These are phyloP conservation scores for Ictalurus punctatus DNA, from an alignment of 2,113 vertebrate genomes.

Conservation along the genomic window DNA sequence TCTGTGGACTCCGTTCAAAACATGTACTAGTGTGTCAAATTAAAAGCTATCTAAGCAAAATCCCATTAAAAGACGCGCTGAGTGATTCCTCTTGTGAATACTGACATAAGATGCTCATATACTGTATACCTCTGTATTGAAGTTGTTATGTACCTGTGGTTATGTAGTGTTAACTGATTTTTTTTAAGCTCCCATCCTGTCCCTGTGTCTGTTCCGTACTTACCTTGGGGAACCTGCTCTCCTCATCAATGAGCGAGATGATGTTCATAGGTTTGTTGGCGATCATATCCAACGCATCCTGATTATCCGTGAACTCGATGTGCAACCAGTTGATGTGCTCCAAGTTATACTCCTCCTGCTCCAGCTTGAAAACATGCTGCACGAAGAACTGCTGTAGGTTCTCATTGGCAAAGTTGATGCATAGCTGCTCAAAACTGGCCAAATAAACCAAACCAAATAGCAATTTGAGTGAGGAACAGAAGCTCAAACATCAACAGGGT, in stretches of 20 bases:
- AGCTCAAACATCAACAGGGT: not conserved
- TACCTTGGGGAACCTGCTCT: slow-evolving; percentile 98
- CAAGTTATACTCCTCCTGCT: slow-evolving; percentile 97
- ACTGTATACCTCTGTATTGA: not conserved
- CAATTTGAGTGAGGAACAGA: not conserved
- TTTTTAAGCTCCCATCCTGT: not conserved
- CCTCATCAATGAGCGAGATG: slow-evolving; percentile 97
- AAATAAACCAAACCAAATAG: not conserved
- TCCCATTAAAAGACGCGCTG: not conserved
- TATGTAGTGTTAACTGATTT: not conserved
- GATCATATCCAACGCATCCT: slow-evolving; percentile 98
- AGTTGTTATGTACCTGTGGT: not conserved
- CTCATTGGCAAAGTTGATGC: slow-evolving; percentile 99
- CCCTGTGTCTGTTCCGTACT: not conserved
- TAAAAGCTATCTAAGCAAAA: not conserved
- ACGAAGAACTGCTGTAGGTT: slow-evolving; percentile 99
- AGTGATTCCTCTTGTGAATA: not conserved
- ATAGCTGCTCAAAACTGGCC: slow-evolving; percentile 94
- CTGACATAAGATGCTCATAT: not conserved
- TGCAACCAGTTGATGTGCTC: slow-evolving; percentile 98
- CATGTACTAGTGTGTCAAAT: not conserved
- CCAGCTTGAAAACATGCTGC: slow-evolving; percentile 94
- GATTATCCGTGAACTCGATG: slow-evolving; percentile 98
- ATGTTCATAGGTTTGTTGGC: slow-evolving; percentile 99
- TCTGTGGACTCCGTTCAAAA: not conserved